Evolutionary conservation across 2,888 invertebrate species (phyloP).

Genomic region (Carpatolechia fugitivella): DNA sequence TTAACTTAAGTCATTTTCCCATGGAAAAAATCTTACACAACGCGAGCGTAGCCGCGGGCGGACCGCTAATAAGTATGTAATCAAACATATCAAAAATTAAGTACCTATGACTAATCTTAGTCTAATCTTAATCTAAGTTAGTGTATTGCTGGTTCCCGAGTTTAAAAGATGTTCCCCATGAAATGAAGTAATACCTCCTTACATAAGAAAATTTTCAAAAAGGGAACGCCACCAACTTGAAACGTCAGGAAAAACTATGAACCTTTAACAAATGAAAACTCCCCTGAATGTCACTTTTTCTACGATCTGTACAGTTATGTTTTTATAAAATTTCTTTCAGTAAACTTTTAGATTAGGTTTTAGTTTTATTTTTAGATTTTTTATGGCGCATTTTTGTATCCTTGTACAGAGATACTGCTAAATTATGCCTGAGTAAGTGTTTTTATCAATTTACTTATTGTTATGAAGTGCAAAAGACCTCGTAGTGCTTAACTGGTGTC

Average conservation of each 20-base stretch:
- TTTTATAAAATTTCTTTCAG: constrained; percentile 70
- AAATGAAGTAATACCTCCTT: not conserved
- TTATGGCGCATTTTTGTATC: constrained; percentile 37
- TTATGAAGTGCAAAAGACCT: no score
- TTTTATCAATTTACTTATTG: not conserved
- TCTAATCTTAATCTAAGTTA: no score
- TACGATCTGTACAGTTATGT: constrained; percentile 57
- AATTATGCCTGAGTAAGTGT: constrained; percentile 72
- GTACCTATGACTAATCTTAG: no score
- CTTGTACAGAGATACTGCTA: constrained; percentile 29
- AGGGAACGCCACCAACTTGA: not conserved
- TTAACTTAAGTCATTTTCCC: no score
- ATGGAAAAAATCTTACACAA: no score
- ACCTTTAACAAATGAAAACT: constrained; percentile 29
- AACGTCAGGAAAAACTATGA: not conserved
- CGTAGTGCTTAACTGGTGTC: no score
- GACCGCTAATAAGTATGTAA: no score
- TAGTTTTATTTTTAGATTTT: constrained; percentile 52
- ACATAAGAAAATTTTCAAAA: not conserved
- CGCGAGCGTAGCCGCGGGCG: no score
- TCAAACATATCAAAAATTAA: no score
- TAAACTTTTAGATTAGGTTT: constrained; percentile 56
- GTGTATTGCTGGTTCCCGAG: no score
- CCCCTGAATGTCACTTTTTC: constrained; percentile 51
- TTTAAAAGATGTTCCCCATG: no score